These are phyloP conservation scores for Geophilus truncorum DNA, from an alignment of 2,888 invertebrate genomes.

Conservation along the genomic window DNA sequence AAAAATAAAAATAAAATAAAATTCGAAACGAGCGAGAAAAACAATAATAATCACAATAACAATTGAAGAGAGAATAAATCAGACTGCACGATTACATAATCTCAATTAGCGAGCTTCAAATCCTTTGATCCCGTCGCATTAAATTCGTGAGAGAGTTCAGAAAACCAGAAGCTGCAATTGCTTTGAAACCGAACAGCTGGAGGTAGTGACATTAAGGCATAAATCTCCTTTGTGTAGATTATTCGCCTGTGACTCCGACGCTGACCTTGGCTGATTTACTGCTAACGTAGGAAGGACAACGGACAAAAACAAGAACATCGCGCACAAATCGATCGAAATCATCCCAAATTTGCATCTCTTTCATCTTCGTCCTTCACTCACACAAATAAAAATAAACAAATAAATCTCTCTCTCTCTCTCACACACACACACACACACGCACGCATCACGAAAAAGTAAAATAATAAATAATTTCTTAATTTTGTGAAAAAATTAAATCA, in stretches of 20 bases:
- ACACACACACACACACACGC: neutral
- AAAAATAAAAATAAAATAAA: neutral
- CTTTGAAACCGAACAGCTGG: slow-evolving; percentile 11
- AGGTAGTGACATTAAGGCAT: slow-evolving; percentile 16
- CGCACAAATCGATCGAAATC: neutral
- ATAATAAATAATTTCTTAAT: neutral
- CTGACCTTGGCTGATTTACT: slow-evolving; percentile 11
- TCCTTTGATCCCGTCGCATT: slow-evolving; percentile 3
- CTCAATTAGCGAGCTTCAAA: neutral
- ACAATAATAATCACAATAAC: neutral
- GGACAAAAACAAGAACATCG: neutral
- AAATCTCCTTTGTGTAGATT: slow-evolving; percentile 17
- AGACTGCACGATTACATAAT: neutral
- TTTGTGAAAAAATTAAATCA: neutral
- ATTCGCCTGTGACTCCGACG: slow-evolving; percentile 4
- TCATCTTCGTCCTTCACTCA: neutral
- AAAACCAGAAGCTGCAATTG: slow-evolving; percentile 11
- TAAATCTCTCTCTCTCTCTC: too few relatives aligned
- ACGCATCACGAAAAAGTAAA: neutral
- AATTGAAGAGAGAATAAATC: too few relatives aligned
- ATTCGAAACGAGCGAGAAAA: neutral
- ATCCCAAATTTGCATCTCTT: neutral
- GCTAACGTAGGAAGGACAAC: slow-evolving; percentile 1
- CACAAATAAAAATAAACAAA: neutral
- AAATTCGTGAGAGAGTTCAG: neutral